Evolutionary conservation across 2,113 vertebrate species (phyloP).

Genomic region (Nanorana parkeri): DNA sequence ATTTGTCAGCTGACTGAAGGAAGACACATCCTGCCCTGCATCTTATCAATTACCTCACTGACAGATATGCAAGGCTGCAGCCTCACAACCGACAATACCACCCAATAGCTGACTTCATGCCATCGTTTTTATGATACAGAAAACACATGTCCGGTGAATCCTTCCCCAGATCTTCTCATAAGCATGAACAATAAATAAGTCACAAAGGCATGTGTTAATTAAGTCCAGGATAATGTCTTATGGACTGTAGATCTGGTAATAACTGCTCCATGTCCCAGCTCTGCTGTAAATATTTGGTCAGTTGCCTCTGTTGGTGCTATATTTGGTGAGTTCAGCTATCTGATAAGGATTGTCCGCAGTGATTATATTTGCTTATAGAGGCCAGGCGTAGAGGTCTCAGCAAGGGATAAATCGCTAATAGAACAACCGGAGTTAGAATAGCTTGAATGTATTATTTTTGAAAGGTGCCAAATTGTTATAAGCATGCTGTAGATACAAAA

Average conservation of each 20-base stretch:
- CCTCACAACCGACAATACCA: slow-evolving; percentile 11
- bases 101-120: slow-evolving; percentile 22
- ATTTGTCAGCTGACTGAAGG: too few species aligned
- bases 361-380: too few species aligned
- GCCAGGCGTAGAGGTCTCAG: too few species aligned
- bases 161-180: slow-evolving; percentile 5
- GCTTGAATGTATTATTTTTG: too few species aligned
- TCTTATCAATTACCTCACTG: slow-evolving; percentile 30
- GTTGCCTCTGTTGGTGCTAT: neutral
- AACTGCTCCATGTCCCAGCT: slow-evolving; percentile 31
- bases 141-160: slow-evolving; percentile 31
- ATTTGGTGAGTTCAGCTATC: too few species aligned
- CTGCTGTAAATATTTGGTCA: slow-evolving; percentile 51
- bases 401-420: too few species aligned
- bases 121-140: slow-evolving; percentile 12
- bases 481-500: too few species aligned
- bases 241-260: slow-evolving; percentile 54
- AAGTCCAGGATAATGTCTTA: slow-evolving; percentile 49
- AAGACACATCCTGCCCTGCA: neutral
- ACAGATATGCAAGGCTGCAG: neutral
- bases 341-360: too few species aligned
- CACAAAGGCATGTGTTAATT: slow-evolving; percentile 52
- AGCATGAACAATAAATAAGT: slow-evolving; percentile 35
- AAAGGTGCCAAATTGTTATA: too few species aligned
- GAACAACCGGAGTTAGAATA: too few species aligned